Evolutionary conservation across 1,140 invertebrate genomes (phyloP).

Genomic region (Aphelenchoides fujianensis): DNA sequence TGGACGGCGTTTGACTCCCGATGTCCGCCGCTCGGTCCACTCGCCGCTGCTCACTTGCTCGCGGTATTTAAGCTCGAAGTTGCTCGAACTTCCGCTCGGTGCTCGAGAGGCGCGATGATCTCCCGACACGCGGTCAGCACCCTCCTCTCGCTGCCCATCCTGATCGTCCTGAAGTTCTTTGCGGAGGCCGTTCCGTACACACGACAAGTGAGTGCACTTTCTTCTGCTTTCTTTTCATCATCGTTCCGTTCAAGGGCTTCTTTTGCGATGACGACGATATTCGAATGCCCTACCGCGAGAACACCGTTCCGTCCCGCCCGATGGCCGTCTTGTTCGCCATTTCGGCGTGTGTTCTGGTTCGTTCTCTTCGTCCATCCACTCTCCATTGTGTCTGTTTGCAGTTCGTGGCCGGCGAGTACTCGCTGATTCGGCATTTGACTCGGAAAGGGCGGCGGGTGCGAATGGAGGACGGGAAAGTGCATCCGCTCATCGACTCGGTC

Average conservation of each 20-base stretch:
- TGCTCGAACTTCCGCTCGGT: background rate
- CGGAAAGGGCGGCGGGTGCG: slow-evolving; percentile 29
- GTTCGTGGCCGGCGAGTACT: slow-evolving; percentile 43
- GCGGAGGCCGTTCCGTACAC: slow-evolving; percentile 4
- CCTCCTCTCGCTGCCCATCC: slow-evolving; percentile 9
- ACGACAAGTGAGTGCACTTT: background rate
- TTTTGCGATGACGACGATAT: slow-evolving; percentile 56
- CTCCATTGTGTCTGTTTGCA: slow-evolving; percentile 27
- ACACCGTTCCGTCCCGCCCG: slow-evolving; percentile 35
- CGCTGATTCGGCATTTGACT: slow-evolving; percentile 40
- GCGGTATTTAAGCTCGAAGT: background rate
- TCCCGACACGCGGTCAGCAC: background rate
- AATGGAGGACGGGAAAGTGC: slow-evolving; percentile 17
- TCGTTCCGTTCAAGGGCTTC: slow-evolving; percentile 40
- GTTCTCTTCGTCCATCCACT: too few relatives aligned
- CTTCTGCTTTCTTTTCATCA: background rate
- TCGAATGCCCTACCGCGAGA: slow-evolving; percentile 37
- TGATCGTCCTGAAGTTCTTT: background rate
- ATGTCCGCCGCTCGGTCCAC: too few relatives aligned
- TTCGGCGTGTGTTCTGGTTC: too few relatives aligned
- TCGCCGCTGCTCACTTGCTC: too few relatives aligned
- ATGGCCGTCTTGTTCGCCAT: slow-evolving; percentile 49
- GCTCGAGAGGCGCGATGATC: slow-evolving; percentile 2
- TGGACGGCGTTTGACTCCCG: too few relatives aligned
- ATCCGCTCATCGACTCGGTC: slow-evolving; percentile 41